Percentiles rank a stretch among this genome's conserved stretches.
phyloP scores from a whole-genome alignment of 1,140 invertebrate genomes.

The Olivierus martensii region DNA sequence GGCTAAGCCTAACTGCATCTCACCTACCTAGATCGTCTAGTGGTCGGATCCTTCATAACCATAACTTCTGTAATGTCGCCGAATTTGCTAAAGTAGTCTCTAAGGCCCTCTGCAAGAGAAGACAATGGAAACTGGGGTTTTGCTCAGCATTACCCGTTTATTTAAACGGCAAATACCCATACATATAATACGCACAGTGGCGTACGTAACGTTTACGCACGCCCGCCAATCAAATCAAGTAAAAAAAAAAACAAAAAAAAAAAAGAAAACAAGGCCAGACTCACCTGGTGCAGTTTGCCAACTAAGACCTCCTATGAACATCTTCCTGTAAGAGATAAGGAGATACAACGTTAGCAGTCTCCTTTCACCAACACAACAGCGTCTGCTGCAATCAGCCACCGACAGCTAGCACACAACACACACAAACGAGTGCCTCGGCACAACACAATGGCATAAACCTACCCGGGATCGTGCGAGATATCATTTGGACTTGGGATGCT shows the following conservation, averaged over 20 bases:
- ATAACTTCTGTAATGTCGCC: constrained; percentile 99
- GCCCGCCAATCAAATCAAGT: too few relatives aligned
- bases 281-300: constrained; percentile 99
- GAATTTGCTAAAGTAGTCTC: constrained; percentile 98
- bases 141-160: too few relatives aligned
- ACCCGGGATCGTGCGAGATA: constrained; percentile 80
- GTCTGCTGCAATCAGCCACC: too few relatives aligned
- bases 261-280: constrained; percentile 22
- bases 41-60: constrained; percentile 99
- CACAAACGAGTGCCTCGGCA: too few relatives aligned
- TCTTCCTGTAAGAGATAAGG: constrained; percentile 74
- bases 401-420: too few relatives aligned
- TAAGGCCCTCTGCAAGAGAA: constrained; percentile 76
- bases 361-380: neutral
- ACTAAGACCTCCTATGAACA: constrained; percentile 98
- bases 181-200: too few relatives aligned
- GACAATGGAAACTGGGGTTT: constrained; percentile 9
- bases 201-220: too few relatives aligned
- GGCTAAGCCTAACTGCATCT: too few relatives aligned
- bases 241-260: too few relatives aligned
- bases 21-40: constrained; percentile 91
- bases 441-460: constrained; percentile 29
- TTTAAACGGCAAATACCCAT: too few relatives aligned
- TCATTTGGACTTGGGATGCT: constrained; percentile 32
- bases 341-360: constrained; percentile 28